Base-by-base conservation (phyloP, 2,797 vertebrate species). In the Amniataba percoides region DNA sequence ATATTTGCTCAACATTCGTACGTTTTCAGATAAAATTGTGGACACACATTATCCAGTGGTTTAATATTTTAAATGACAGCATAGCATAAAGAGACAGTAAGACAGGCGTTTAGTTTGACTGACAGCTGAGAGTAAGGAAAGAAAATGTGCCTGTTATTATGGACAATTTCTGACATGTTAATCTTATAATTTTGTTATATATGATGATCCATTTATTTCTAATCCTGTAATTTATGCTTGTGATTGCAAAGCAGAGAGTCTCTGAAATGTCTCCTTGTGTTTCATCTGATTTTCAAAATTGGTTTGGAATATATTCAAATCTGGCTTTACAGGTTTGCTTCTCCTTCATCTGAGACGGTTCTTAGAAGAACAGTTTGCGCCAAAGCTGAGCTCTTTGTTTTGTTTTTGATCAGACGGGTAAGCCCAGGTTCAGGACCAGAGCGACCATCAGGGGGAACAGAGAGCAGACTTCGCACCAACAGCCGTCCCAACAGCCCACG, bases 401-500 rank as follows among this genome's bases (percentile, higher is more conserved):
- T 27, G 61, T 55, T 55, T 64, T 65, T 62, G 4, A 48, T 67
- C 77, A 95, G 94, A 65, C 82, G 92, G 49, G 66, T 94, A 23
- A 95, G 95, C 78, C 94, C 93, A 13, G 89, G 91, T 21, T 95
- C 92, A 76, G 92, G 89, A 84, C 88, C 92, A 43, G 95, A 96
- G 59, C 85, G 93, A 69, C 91, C 93, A 49, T 73, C 89, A 46
- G 93, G 72, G 42, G 92, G 92, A 78, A 92, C 81, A 3, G 95
- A 96, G 69, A 91, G 7, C 82, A 87, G 91, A 81, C 77, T 95
- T 12, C 94, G 94, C 59, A 89, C 88, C 48, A 90, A 90, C 89
- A 95, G 94, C 72, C 94, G 94, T 25, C 94, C 94, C 72, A 95
- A 94, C 89, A 95, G 95, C 89, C 95, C 95, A 9, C 84, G 95